Evolutionary conservation across 2,113 vertebrate genomes (phyloP), one percentile per base, ranked within the genome.

Genomic region (Syngnathus scovelli): DNA sequence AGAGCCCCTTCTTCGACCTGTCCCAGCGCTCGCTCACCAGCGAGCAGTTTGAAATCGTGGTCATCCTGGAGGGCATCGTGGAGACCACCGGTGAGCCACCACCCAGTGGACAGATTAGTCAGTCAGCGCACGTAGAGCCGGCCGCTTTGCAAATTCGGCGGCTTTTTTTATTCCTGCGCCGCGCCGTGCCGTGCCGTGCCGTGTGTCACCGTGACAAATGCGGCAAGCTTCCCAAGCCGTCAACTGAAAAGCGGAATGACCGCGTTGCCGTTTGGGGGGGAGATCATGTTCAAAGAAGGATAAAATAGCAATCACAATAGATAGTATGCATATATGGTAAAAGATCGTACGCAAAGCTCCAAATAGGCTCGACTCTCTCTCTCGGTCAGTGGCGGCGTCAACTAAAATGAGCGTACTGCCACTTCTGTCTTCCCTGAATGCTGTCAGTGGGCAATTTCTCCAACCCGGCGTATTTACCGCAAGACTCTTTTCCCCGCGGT

Each of bases 21-120:
- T 95, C 94, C 4, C 92, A 94, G 88, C 91, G 93, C 84, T 94
- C 94, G 0, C 91, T 95, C 19, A 88, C 79, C 82, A 95, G 85
- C 0, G 94, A 95, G 64, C 90, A 95, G 61, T 95, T 95, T 86
- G 94, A 95, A 78, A 94, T 95, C 0, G 94, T 95, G 0, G 94
- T 95, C 37, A 95, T 95, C 86, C 90, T 95, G 0, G 94, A 95
- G 72, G 94, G 94, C 76, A 95, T 95, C 56, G 94, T 95, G 55
- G 94, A 95, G 83, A 95, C 94, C 0, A 95, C 94, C 0, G 94
- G 94, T 95, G 83, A 90, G 87, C 8, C 41, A 56, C 13, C 5
- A 56, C 54, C 27, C 27, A 33, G 27, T 33, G 3, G 27, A 33
- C 27, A 59, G 13, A 69, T 71, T 21, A 36, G 21, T 27, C 61